Conservation (phyloP, 2,888 invertebrate genomes). For the Eurytoma adleriae region DNA sequence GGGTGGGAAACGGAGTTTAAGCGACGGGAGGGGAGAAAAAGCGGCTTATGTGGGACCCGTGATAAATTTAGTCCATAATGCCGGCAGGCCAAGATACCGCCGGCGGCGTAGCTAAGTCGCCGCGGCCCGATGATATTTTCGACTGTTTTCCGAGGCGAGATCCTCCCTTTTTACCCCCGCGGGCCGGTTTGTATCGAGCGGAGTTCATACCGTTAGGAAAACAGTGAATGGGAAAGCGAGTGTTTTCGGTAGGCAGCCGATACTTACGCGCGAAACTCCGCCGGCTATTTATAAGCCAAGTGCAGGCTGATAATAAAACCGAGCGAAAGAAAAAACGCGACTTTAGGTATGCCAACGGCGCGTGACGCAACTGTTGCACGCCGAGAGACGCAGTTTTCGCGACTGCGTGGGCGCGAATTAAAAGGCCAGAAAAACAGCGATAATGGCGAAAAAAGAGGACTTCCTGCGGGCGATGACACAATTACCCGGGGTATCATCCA, state of each 20-base stretch:
- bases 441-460: too few relatives aligned
- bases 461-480: too few relatives aligned
- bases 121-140: constrained; percentile 16
- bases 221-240: background rate
- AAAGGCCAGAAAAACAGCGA: too few relatives aligned
- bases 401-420: too few relatives aligned
- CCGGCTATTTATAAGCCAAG: background rate
- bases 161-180: too few relatives aligned
- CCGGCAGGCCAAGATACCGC: background rate
- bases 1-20: background rate
- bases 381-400: too few relatives aligned
- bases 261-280: background rate
- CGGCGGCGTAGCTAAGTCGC: background rate
- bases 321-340: too few relatives aligned
- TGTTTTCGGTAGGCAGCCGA: background rate
- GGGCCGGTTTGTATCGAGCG: background rate
- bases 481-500: background rate
- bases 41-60: constrained; percentile 51
- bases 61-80: constrained; percentile 55
- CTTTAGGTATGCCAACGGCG: too few relatives aligned
- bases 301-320: too few relatives aligned
- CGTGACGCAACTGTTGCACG: too few relatives aligned
- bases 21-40: constrained; percentile 27
- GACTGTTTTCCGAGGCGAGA: background rate
- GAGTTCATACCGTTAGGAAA: too few relatives aligned